A percentile compares a stretch with the other conserved stretches of the same genome.
These are phyloP conservation scores for Ochotona curzoniae DNA, from an alignment of 2,113 vertebrate genomes.

Conservation along the genomic window DNA sequence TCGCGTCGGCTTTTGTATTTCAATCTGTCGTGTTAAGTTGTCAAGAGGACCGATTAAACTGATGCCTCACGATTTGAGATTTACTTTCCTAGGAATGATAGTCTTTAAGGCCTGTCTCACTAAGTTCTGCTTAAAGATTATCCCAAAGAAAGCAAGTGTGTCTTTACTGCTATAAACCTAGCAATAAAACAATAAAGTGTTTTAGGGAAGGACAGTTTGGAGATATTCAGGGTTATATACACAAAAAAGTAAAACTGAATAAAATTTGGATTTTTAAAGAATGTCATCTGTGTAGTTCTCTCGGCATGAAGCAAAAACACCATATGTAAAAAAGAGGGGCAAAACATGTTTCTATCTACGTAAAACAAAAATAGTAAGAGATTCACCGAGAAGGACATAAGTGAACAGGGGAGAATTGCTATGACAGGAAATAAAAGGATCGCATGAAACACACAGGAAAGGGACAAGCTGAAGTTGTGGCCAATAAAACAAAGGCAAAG, in stretches of 20 bases:
- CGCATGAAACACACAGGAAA: conserved; percentile 28
- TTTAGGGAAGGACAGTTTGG: conserved; percentile 88
- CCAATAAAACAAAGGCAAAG: conserved; percentile 33
- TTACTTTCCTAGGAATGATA: conserved; percentile 86
- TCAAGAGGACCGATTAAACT: conserved; percentile 88
- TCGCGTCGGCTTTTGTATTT: conserved; percentile 89
- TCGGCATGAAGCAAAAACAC: conserved; percentile 85
- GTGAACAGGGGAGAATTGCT: conserved; percentile 53
- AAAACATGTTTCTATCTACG: conserved; percentile 73
- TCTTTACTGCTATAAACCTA: conserved; percentile 86
- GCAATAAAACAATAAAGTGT: conserved; percentile 87
- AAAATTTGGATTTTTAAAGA: conserved; percentile 83
- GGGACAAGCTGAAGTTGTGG: neutral
- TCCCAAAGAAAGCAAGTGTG: conserved; percentile 87
- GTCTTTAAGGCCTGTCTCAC: conserved; percentile 88
- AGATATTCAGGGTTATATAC: conserved; percentile 86
- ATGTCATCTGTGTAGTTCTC: conserved; percentile 85
- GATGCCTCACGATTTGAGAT: conserved; percentile 87
- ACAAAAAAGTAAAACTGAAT: conserved; percentile 87
- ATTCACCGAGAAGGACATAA: conserved; percentile 71
- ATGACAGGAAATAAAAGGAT: conserved; percentile 30
- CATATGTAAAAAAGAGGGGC: conserved; percentile 83
- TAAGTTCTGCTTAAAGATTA: conserved; percentile 87
- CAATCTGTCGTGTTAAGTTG: conserved; percentile 89
- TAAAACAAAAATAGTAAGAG: conserved; percentile 85